Evolutionary conservation across 1,140 invertebrate genomes (phyloP).

Genomic region (Drosophila ercepeae): DNA sequence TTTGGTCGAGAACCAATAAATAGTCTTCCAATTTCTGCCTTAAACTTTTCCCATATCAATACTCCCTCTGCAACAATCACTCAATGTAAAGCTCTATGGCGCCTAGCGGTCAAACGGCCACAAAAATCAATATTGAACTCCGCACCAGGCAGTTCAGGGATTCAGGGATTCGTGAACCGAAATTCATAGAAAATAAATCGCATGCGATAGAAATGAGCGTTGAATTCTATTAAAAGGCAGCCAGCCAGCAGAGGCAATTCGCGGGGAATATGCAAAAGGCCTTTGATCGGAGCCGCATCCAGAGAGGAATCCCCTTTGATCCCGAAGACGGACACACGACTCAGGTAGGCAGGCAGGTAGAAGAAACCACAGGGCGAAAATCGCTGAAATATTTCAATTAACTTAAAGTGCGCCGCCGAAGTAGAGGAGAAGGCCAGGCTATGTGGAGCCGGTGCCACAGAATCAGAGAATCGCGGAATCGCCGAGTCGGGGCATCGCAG

Average conservation of each 20-base stretch:
- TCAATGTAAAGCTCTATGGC: conserved; percentile 75
- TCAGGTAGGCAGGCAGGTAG: conserved; percentile 46
- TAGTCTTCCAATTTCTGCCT: conserved; percentile 9
- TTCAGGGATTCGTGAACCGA: conserved; percentile 63
- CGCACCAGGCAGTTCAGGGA: conserved; percentile 11
- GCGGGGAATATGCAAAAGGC: conserved; percentile 63
- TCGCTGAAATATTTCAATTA: conserved; percentile 84
- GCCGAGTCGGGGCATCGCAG: conserved; percentile 13
- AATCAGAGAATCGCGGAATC: conserved; percentile 16
- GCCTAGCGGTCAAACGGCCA: conserved; percentile 82
- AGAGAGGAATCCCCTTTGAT: conserved; percentile 69
- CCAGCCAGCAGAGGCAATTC: conserved; percentile 8
- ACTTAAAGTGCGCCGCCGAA: conserved; percentile 74
- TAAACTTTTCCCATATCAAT: conserved; percentile 63
- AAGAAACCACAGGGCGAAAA: conserved; percentile 73
- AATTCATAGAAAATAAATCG: conserved; percentile 80
- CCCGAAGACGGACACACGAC: conserved; percentile 47
- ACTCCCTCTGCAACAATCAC: conserved; percentile 55
- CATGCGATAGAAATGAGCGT: conserved; percentile 83
- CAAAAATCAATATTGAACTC: conserved; percentile 78
- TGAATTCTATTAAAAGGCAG: conserved; percentile 79
- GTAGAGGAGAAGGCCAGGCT: conserved; percentile 10
- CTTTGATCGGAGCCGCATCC: conserved; percentile 51
- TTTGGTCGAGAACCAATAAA: conserved; percentile 11
- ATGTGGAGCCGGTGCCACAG: conserved; percentile 16